A percentile compares a stretch with the other conserved stretches of the same genome.
Evolutionary conservation across 2,888 invertebrate species (phyloP).

Genomic region (Drosophila trichaetosa): DNA sequence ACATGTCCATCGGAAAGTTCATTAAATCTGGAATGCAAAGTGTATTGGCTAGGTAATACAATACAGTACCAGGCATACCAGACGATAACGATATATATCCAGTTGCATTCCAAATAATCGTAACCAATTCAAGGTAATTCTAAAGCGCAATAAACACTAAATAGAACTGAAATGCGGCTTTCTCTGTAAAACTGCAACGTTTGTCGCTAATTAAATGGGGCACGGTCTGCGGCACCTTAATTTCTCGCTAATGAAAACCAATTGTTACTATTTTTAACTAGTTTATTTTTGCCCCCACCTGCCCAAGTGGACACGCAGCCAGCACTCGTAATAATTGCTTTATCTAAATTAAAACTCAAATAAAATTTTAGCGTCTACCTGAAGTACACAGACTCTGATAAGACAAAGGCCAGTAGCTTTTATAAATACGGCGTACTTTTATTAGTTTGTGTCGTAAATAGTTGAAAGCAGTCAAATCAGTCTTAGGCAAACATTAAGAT

Average conservation of each 20-base stretch:
- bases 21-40: constrained; percentile 3
- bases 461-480: constrained; percentile 14
- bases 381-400: constrained; percentile 40
- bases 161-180: constrained; percentile 21
- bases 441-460: constrained; percentile 37
- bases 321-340: constrained; percentile 14
- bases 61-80: not conserved
- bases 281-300: not conserved
- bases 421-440: constrained; percentile 36
- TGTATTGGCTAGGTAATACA: not conserved
- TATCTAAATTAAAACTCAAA: constrained; percentile 19
- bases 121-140: constrained; percentile 42
- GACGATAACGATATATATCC: constrained; percentile 15
- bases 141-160: constrained; percentile 54
- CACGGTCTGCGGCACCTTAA: not conserved
- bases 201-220: constrained; percentile 37
- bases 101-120: constrained; percentile 9
- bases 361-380: constrained; percentile 42
- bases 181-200: constrained; percentile 18
- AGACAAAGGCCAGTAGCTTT: constrained; percentile 10
- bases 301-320: constrained; percentile 18
- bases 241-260: constrained; percentile 63
- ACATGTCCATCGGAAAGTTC: not conserved
- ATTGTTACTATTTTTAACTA: constrained; percentile 74
- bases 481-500: constrained; percentile 6